Percentiles rank a stretch among this genome's conserved stretches.
phyloP scores from a whole-genome alignment of 2,113 vertebrate genomes.

The Ivindomyrus marchei region DNA sequence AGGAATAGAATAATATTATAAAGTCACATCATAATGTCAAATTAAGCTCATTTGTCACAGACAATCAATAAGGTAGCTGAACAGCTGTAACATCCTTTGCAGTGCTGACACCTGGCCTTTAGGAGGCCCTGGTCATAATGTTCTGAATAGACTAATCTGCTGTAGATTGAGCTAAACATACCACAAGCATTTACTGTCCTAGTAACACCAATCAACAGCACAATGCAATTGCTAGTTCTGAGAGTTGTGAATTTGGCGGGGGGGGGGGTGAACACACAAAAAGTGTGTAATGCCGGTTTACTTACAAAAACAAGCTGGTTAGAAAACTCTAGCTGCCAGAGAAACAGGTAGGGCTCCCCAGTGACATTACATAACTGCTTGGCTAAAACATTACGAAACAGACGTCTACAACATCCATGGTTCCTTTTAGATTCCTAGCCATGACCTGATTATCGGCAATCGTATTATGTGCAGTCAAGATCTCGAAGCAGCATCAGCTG shows the following conservation, averaged over 20 bases:
- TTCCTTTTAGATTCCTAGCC: background rate
- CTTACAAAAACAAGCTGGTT: conserved; percentile 21
- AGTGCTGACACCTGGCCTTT: conserved; percentile 28
- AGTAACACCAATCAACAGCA: conserved; percentile 28
- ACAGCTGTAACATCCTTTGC: conserved; percentile 15
- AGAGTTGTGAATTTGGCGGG: background rate
- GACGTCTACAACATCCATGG: background rate
- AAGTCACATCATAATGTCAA: conserved; percentile 19
- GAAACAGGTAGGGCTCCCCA: conserved; percentile 7
- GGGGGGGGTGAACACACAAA: conserved; percentile 15
- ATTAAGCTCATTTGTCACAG: background rate
- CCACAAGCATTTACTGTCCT: conserved; percentile 25
- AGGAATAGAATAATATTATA: background rate
- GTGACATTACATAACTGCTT: background rate
- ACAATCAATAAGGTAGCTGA: background rate
- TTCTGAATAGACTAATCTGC: background rate
- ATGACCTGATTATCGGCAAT: background rate
- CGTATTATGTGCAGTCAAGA: background rate
- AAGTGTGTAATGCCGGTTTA: conserved; percentile 21
- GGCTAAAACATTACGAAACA: background rate
- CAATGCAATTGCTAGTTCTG: conserved; percentile 3
- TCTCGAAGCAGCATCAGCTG: background rate
- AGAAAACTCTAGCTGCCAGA: background rate
- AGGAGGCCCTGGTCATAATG: conserved; percentile 10
- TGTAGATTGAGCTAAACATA: conserved; percentile 25